These are phyloP conservation scores for Laothoe populi DNA, from an alignment of 2,888 invertebrate species.

Conservation along the genomic window DNA sequence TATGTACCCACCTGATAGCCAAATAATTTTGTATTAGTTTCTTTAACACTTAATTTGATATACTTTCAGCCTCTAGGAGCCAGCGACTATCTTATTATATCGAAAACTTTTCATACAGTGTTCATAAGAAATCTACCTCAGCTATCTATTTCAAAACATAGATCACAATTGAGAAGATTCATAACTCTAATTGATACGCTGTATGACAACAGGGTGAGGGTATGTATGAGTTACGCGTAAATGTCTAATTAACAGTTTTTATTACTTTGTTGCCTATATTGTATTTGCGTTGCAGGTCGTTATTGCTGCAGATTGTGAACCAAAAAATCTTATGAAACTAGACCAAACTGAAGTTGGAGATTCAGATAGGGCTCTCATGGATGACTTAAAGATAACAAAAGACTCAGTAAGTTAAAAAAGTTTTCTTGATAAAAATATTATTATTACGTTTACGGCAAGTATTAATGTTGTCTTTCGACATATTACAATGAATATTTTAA, in stretches of 20 bases:
- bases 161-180: conserved; percentile 96
- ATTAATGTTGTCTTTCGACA: no score
- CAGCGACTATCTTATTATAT: conserved; percentile 96
- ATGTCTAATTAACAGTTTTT: background rate
- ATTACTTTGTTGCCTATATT: conserved; percentile 24
- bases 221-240: conserved; percentile 54
- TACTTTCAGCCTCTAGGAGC: conserved; percentile 93
- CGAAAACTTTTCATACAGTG: conserved; percentile 97
- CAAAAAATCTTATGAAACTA: conserved; percentile 89
- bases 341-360: conserved; percentile 86
- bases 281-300: conserved; percentile 86
- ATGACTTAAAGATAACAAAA: conserved; percentile 94
- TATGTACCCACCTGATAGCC: no score
- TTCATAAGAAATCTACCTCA: conserved; percentile 95
- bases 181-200: conserved; percentile 98
- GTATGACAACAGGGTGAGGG: conserved; percentile 95
- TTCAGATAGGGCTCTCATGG: conserved; percentile 95
- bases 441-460: no score
- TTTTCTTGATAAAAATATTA: background rate
- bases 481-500: no score
- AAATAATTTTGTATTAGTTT: no score
- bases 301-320: conserved; percentile 91
- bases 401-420: conserved; percentile 85
- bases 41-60: background rate
- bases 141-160: conserved; percentile 88